phyloP scores from a whole-genome alignment of 64 coral and sea anemone genomes.

The Actinia tenebrosa region DNA sequence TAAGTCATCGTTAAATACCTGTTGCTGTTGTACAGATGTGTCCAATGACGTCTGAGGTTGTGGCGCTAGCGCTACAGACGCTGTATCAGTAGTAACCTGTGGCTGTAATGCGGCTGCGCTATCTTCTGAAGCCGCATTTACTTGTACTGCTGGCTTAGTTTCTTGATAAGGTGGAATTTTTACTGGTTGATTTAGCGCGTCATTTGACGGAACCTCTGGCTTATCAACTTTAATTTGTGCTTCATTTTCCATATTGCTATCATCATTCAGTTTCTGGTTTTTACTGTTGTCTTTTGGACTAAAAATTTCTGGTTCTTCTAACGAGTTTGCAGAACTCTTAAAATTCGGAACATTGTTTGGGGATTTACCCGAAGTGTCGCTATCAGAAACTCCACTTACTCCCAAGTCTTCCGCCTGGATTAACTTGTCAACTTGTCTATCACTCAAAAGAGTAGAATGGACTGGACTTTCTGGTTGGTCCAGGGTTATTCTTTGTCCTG shows the following conservation, averaged over 20 bases:
- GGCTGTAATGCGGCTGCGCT: not conserved
- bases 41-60: no score
- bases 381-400: not conserved
- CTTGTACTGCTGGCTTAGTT: not conserved
- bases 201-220: not conserved
- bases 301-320: not conserved
- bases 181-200: not conserved
- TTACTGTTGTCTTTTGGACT: not conserved
- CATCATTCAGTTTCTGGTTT: not conserved
- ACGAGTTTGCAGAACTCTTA: not conserved
- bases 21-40: no score
- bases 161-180: not conserved
- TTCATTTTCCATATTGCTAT: not conserved
- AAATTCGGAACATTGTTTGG: not conserved
- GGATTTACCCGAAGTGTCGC: not conserved
- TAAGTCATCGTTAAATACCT: no score
- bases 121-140: not conserved
- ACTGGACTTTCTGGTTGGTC: not conserved
- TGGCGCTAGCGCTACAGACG: not conserved
- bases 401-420: not conserved
- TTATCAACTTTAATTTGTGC: not conserved
- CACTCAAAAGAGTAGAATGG: not conserved
- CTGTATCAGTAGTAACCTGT: not conserved
- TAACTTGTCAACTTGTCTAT: not conserved
- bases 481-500: not conserved